phyloP scores from a whole-genome alignment of 2,113 vertebrate species.

The Lampris megalopsis region DNA sequence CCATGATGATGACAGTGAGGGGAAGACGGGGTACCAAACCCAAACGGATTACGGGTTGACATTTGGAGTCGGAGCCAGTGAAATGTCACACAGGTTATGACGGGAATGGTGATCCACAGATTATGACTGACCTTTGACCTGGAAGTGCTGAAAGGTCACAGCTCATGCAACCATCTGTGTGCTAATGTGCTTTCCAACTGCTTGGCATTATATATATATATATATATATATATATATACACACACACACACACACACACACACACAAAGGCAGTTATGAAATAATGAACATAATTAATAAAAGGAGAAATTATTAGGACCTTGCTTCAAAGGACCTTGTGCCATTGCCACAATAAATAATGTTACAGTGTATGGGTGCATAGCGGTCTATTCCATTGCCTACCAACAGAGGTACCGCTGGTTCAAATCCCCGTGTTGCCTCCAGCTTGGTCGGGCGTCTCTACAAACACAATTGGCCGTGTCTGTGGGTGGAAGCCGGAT shows the following conservation, averaged over 20 bases:
- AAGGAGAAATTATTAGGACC: slow-evolving; percentile 2
- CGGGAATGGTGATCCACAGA: slow-evolving; percentile 75
- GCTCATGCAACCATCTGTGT: slow-evolving; percentile 48
- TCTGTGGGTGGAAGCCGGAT: too few relatives aligned
- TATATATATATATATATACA: too few relatives aligned
- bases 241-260: too few relatives aligned
- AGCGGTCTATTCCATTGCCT: too few relatives aligned
- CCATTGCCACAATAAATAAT: too few relatives aligned
- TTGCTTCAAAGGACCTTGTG: too few relatives aligned
- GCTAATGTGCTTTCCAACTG: slow-evolving; percentile 57
- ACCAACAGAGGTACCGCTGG: too few relatives aligned
- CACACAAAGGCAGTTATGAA: not conserved
- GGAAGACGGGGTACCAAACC: not conserved
- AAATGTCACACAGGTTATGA: slow-evolving; percentile 80
- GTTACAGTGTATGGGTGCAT: too few relatives aligned
- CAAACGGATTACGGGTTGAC: slow-evolving; percentile 69
- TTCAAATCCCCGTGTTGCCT: too few relatives aligned
- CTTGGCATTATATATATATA: not conserved
- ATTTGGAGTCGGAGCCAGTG: slow-evolving; percentile 69
- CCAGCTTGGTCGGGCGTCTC: too few relatives aligned
- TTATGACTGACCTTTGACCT: slow-evolving; percentile 75
- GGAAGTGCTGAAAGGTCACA: slow-evolving; percentile 68
- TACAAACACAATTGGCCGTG: too few relatives aligned
- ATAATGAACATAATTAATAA: not conserved
- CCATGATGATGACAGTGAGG: slow-evolving; percentile 33